Base-by-base conservation (phyloP, 1,140 invertebrate genomes). In the Lordiphosa stackelbergi region DNA sequence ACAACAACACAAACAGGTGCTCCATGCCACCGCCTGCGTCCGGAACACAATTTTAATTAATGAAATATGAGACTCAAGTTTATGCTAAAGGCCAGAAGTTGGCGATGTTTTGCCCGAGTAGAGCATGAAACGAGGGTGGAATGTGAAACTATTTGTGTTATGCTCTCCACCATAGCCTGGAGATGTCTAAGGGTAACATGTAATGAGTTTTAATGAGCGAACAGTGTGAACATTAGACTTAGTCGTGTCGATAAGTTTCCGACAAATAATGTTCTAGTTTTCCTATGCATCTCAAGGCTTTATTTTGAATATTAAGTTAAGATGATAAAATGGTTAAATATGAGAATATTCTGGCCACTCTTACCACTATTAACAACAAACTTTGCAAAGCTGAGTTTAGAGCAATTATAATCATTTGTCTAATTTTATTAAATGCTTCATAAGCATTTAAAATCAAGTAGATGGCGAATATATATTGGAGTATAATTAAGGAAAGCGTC, bases 21-120 rank as follows among this genome's bases (percentile, higher is more conserved):
- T 66, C 16, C 43, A 55, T 68, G 63, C 22, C 53, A 61, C 41
- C 42, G 70, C 58, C 53, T 53, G 38, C 38, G 54, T 58, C 59
- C 56, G 31, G 55, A 54, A 73, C 48, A 74, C 55, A 75, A 81
- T 79, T 79, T 79, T 79, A 79, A 79, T 79, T 79, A 79, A 75
- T 83, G 75, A 79, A 79, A 79, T 81, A 68, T 70, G 71, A 79
- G 68, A 75, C 75, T 68, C 28, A 28, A 75, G 57, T 58, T 73
- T 74, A 66, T 71, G 66, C 61, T 60, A 68, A 59, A 66, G 66
- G 75, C 53, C 73, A 78, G 40, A 57, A 45, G 41, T 13, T 38
- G 41, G 16, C 47, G 11, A 13, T 35, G 46, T 3, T 19, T 36
- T 16, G 16, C 9, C 28, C 10, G 28, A 9, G 46, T 6, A 12